Evolutionary conservation across 2,888 invertebrate species (phyloP), one percentile per base, ranked within the genome.

Genomic region (Rapana venosa): DNA sequence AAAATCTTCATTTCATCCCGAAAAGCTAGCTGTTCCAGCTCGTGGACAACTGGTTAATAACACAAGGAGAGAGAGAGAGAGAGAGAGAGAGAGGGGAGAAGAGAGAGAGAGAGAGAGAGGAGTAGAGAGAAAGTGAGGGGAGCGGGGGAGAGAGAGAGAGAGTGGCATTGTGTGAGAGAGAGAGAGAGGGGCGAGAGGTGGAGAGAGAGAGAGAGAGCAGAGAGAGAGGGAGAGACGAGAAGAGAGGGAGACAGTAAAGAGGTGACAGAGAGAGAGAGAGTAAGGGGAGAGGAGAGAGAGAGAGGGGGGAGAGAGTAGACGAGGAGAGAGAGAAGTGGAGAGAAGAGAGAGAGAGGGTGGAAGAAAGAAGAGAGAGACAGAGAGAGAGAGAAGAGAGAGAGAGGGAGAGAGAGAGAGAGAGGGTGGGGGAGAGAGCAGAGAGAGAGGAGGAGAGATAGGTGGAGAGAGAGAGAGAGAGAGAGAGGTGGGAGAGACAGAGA

Each of bases 271-370:
- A 13, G 13, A 26, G 66, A 2, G 66, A 79, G 79, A 79, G 77
- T 15, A 79, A 32, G 32, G 77, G 32, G 77, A 79, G 32, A 77
- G 77, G 77, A 77, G 77, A 77, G 77, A 77, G 77, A 77, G 77
- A 32, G 30, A 32, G 77, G 11, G 61, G 0, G 61, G 61, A 61
- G 32, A 20, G 15, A 32, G 0, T 30, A 61, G 6, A 77, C 6
- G 4, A 30, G 30, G 30, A 77, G 20, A 6, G 8, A 77, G 30
- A 32, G 20, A 30, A 30, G 8, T 32, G 20, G 30, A 5, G 30
- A 30, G 6, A 32, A 77, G 6, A 77, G 20, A 30, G 20, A 77
- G n/a, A 77, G 30, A 8, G 30, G 30, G 6, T 8, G 11, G n/a
- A 32, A 77, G 32, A 77, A 30, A 17, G 17, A 35, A 35, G 15